Evolutionary conservation across 2,888 invertebrate genomes (phyloP).

Genomic region (Plebejus anna): DNA sequence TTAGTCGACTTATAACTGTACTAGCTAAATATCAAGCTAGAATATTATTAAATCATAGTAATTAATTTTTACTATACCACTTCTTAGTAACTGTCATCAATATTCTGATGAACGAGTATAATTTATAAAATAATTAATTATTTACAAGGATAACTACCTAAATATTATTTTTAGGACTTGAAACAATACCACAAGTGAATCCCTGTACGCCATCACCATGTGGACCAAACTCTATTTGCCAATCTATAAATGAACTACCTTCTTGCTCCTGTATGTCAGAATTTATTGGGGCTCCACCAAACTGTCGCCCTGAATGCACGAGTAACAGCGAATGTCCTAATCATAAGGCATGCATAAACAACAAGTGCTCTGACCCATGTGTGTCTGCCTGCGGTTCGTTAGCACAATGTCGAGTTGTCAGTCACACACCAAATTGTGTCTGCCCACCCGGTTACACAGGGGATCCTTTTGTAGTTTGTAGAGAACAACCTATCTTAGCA

Average conservation of each 20-base stretch:
- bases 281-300: slow-evolving; percentile 84
- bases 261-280: slow-evolving; percentile 85
- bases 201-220: slow-evolving; percentile 85
- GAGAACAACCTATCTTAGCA: slow-evolving; percentile 55
- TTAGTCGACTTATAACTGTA: background rate
- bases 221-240: slow-evolving; percentile 83
- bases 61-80: too few relatives aligned
- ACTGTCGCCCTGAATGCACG: slow-evolving; percentile 86
- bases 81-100: background rate
- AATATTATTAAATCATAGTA: background rate
- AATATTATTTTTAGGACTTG: slow-evolving; percentile 52
- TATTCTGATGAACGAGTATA: background rate
- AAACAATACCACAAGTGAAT: slow-evolving; percentile 63
- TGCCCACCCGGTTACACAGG: slow-evolving; percentile 84
- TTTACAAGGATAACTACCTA: background rate
- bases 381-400: slow-evolving; percentile 84
- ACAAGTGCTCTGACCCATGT: slow-evolving; percentile 88
- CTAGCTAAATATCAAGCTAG: background rate
- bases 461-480: slow-evolving; percentile 85
- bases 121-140: background rate
- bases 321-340: slow-evolving; percentile 85
- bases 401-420: slow-evolving; percentile 86
- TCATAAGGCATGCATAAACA: slow-evolving; percentile 84
- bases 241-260: slow-evolving; percentile 80
- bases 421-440: slow-evolving; percentile 85